Evolutionary conservation across 92 coral and sea anemone genomes (phyloP), one percentile per base, ranked within the genome.

Genomic region (Montipora capitata): DNA sequence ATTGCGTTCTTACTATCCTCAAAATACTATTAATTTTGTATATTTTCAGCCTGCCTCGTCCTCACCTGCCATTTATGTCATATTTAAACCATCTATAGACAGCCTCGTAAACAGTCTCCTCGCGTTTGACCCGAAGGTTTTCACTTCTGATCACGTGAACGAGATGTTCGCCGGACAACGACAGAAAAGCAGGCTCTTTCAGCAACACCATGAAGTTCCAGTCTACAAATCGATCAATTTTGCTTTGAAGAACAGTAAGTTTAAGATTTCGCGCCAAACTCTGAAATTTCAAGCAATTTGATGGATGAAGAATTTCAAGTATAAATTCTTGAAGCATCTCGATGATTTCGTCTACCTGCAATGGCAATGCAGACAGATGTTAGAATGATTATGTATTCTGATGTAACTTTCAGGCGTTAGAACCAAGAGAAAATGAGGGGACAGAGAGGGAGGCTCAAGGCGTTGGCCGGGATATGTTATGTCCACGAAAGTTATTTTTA

Each of bases 31-130:
- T 27, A 0, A 27, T 27, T 27, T 27, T 27, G 35, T 27, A 35
- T 27, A 14, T 27, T 3, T 35, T 40, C 43, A 9, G 7, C 12
- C 10, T 12, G 15, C 43, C 40, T 13, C 5, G 13, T 18, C 14
- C 87, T 80, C 67, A 94, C 96, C 98, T 94, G 71, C 81, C 81
- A 40, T 27, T 71, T 8, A 85, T 89, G 69, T 97, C 97, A 48
- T 96, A 91, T 71, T 77, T 96, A 68, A 83, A 96, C 99, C 99
- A 97, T 78, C 65, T 90, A 84, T 88, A 91, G n/a, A 92, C 90
- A 10, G 97, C 98, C 78, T 97, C 98, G 72, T 97, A 97, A 5
- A 96, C 98, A 48, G 93, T 79, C 91, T 96, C 98, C 79, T 97
- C 99, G 41, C 90, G 86, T 78, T 90, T 91, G 13, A 94, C 96